These are phyloP conservation scores for Eupithecia dodoneata DNA, from an alignment of 2,888 invertebrate genomes.

Conservation along the genomic window DNA sequence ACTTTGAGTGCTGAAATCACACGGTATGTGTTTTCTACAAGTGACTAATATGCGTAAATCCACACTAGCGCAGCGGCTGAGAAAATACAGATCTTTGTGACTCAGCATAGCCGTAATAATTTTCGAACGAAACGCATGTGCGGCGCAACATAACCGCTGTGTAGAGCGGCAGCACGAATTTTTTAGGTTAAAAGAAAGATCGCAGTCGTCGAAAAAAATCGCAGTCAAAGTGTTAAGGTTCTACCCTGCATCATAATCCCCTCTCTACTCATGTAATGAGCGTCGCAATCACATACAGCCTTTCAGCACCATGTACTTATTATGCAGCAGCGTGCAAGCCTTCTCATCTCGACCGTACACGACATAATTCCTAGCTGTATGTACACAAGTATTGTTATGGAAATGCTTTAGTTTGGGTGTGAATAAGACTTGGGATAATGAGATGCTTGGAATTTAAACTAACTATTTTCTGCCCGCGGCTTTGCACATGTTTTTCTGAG, in stretches of 20 bases:
- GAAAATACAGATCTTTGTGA: no score
- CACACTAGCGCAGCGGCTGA: no score
- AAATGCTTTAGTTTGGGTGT: neutral
- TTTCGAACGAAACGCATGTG: no score
- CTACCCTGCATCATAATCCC: neutral
- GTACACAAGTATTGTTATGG: neutral
- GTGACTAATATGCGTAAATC: no score
- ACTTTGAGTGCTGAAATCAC: no score
- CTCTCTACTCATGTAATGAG: constrained; percentile 31
- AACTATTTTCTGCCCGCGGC: neutral
- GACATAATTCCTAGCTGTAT: constrained; percentile 6
- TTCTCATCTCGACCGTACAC: constrained; percentile 10
- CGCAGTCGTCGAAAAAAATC: no score
- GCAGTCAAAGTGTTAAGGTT: no score
- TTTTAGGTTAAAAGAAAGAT: no score
- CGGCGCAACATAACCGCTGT: no score
- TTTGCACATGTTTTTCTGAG: neutral
- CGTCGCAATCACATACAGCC: constrained; percentile 25
- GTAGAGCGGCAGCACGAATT: no score
- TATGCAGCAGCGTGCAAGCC: constrained; percentile 20
- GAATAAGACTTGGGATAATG: neutral
- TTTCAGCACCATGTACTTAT: constrained; percentile 30
- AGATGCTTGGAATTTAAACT: neutral
- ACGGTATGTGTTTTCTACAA: no score
- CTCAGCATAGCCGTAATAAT: no score